phyloP scores from a whole-genome alignment of 2,888 invertebrate genomes.

The Aromia moschata region DNA sequence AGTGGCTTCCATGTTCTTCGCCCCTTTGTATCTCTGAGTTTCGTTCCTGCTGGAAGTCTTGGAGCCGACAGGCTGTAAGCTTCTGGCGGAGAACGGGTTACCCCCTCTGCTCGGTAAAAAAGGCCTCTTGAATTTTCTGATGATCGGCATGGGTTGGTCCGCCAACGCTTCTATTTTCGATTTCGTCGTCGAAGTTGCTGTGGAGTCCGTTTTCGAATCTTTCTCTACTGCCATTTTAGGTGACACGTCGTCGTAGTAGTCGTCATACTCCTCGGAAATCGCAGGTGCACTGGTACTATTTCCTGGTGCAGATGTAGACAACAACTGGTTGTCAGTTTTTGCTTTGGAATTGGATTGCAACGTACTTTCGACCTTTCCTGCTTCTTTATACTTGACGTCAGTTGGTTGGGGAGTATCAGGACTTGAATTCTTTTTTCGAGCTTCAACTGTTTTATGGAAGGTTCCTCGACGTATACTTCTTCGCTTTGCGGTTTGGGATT shows the following conservation, averaged over 20 bases:
- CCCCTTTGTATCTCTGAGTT: background rate
- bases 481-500: background rate
- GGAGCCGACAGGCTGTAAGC: constrained; percentile 74
- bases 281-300: background rate
- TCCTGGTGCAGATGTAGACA: background rate
- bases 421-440: background rate
- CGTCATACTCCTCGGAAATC: constrained; percentile 30
- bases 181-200: constrained; percentile 49
- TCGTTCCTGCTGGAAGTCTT: constrained; percentile 46
- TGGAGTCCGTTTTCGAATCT: constrained; percentile 47
- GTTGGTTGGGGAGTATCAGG: background rate
- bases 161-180: constrained; percentile 41
- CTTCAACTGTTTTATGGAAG: background rate
- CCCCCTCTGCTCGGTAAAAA: constrained; percentile 85
- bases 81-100: constrained; percentile 78
- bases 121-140: constrained; percentile 79
- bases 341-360: background rate
- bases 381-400: background rate
- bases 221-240: constrained; percentile 1
- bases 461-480: background rate
- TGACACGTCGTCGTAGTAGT: constrained; percentile 68
- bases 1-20: background rate
- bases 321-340: background rate
- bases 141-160: constrained; percentile 62
- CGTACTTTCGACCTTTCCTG: background rate